phyloP scores from a whole-genome alignment of 2,888 invertebrate species.

The Melolontha melolontha region DNA sequence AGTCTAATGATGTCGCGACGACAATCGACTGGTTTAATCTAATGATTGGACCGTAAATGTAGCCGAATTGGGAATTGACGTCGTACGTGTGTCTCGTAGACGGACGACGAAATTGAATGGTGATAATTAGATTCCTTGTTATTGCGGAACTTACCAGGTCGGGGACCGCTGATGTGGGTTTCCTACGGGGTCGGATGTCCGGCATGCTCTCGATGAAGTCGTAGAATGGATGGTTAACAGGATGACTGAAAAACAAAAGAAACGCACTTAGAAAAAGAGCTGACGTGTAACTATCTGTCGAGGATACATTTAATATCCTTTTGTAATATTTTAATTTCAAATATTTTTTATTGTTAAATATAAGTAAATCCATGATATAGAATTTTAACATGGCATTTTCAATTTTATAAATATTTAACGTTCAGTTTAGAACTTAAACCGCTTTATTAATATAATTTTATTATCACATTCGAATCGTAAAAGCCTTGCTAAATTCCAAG shows the following conservation, averaged over 20 bases:
- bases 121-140: conserved; percentile 28
- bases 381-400: too few relatives aligned
- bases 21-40: conserved; percentile 22
- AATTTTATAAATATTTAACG: too few relatives aligned
- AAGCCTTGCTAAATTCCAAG: too few relatives aligned
- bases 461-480: too few relatives aligned
- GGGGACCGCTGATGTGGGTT: conserved; percentile 97
- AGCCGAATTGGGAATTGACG: background rate
- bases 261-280: background rate
- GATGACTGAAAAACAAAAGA: conserved; percentile 73
- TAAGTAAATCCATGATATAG: too few relatives aligned
- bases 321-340: too few relatives aligned
- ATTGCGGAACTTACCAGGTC: conserved; percentile 88
- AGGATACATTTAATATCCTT: too few relatives aligned
- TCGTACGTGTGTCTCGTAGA: background rate
- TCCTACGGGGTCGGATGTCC: conserved; percentile 95
- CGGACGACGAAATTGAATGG: conserved; percentile 2
- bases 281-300: background rate
- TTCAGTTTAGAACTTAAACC: too few relatives aligned
- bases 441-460: too few relatives aligned
- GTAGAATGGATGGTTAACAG: conserved; percentile 98
- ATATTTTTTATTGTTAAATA: too few relatives aligned
- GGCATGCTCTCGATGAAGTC: conserved; percentile 99
- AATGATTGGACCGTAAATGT: conserved; percentile 4
- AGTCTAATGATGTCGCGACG: conserved; percentile 12